Base-by-base conservation (phyloP, 2,888 invertebrate genomes). In the Acleris holmiana region DNA sequence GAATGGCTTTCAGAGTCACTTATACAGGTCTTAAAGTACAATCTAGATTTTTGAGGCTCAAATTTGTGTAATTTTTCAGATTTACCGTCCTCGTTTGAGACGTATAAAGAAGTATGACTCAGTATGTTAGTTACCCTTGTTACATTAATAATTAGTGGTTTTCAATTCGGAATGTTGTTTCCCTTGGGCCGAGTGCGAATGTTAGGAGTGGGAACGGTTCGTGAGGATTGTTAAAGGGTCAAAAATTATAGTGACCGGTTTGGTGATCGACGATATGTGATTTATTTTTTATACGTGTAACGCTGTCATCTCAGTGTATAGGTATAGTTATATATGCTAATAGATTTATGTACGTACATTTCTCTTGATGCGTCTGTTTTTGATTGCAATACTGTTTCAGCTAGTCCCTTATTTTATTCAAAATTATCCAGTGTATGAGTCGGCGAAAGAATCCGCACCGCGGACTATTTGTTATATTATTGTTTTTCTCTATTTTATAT, bases 21-120 rank as follows among this genome's bases (percentile, higher is more conserved):
- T 72, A 78, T 79, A 82, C 88, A 86, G 86, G 87, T 85, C 76
- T 79, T 80, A 80, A 86, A 87, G 89, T 89, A 89, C 88, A 89
- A 89, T 77, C 77, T 86, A 87, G 83, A 77, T 83, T 76, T 81
- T 82, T 78, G 84, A 84, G 83, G 86, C 86, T 88, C 83, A 86
- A 80, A 70, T 76, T 78, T 76, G 78, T 78, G 81, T 76, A 77
- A 75, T 76, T 77, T 78, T 74, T 76, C 76, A 75, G 73, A 73
- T 71, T 70, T 74, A 74, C 75, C 77, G 77, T 78, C 77, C 73
- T 63, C 68, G 65, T 63, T 63, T 53, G 76, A 70, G 80, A 69
- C 80, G 82, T 71, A 67, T 72, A 69, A 53, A 68, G 73, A 77
- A 74, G 73, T 75, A 74, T 69, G 75, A 80, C 78, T 77, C 75